A percentile compares a stretch with the other conserved stretches of the same genome.
These are phyloP conservation scores for Nomada ruficornis DNA, from an alignment of 2,888 invertebrate genomes.

Conservation along the genomic window DNA sequence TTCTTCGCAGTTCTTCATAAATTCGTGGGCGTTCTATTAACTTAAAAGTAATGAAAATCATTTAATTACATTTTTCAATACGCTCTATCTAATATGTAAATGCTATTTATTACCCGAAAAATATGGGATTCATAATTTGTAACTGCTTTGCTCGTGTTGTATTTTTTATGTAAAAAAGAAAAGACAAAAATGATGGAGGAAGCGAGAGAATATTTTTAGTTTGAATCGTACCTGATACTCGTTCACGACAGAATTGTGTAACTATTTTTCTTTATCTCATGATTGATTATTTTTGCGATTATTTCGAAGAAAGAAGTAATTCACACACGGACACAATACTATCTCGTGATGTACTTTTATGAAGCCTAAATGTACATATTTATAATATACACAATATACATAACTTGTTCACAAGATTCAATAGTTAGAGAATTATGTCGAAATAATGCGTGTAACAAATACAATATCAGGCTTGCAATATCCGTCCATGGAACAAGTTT, in stretches of 20 bases:
- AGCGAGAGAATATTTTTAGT: conserved; percentile 1
- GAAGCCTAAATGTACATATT: conserved; percentile 58
- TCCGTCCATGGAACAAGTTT: conserved; percentile 36
- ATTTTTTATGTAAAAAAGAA: conserved; percentile 16
- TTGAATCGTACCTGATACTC: conserved; percentile 13
- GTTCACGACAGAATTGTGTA: conserved; percentile 11
- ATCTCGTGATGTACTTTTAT: conserved; percentile 46
- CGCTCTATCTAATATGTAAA: conserved; percentile 38
- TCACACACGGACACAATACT: conserved; percentile 18
- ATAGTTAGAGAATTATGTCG: conserved; percentile 64
- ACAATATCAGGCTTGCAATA: conserved; percentile 28
- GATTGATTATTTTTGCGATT: conserved; percentile 30
- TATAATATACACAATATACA: conserved; percentile 58
- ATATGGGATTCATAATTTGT: conserved; percentile 26
- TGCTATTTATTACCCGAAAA: conserved; percentile 35
- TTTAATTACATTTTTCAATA: conserved; percentile 33
- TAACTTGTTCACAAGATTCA: conserved; percentile 54
- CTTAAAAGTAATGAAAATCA: conserved; percentile 33
- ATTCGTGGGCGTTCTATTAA: conserved; percentile 13
- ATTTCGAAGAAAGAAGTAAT: conserved; percentile 31
- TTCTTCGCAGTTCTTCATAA: conserved; percentile 6
- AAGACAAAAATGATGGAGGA: conserved; percentile 5
- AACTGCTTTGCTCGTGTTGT: background rate
- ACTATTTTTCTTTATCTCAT: conserved; percentile 10
- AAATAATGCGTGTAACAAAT: conserved; percentile 48